Conservation (phyloP, 2,888 invertebrate species). For the Habroteleia sp. region DNA sequence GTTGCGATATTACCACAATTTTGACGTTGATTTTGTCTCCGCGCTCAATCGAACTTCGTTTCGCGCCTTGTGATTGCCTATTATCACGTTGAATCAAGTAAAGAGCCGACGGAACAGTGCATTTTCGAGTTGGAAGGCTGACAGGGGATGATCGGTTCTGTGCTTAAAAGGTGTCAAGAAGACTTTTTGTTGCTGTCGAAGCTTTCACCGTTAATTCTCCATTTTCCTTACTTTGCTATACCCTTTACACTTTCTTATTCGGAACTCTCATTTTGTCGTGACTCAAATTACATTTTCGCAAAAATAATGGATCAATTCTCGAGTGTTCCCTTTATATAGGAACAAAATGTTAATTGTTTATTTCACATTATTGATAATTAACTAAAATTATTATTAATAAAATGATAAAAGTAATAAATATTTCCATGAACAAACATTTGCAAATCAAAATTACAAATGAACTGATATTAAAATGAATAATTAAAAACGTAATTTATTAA, state of each 20-base stretch:
- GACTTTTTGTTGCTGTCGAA: conserved; percentile 75
- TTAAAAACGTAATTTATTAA: too few species aligned
- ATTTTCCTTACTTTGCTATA: conserved; percentile 55
- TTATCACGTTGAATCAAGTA: conserved; percentile 58
- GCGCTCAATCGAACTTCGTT: conserved; percentile 38
- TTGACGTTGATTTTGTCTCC: conserved; percentile 24
- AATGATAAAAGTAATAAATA: too few species aligned
- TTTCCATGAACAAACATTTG: too few species aligned
- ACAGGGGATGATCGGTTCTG: conserved; percentile 68
- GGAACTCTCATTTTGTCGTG: conserved; percentile 46
- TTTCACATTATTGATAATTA: conserved; percentile 3
- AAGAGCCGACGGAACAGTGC: conserved; percentile 44
- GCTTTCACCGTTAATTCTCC: conserved; percentile 62
- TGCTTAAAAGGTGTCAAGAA: conserved; percentile 76
- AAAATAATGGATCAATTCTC: conserved; percentile 51
- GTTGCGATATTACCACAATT: conserved; percentile 12
- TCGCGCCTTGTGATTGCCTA: conserved; percentile 55
- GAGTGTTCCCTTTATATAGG: background rate
- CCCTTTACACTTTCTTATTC: conserved; percentile 43
- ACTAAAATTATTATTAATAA: too few species aligned
- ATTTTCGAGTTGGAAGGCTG: conserved; percentile 60
- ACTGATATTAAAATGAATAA: too few species aligned
- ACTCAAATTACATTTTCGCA: conserved; percentile 54
- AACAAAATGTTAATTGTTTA: conserved; percentile 12
- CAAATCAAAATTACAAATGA: too few species aligned